Conservation (phyloP, 1,140 invertebrate species). For the Drosophila nigrodunni region DNA sequence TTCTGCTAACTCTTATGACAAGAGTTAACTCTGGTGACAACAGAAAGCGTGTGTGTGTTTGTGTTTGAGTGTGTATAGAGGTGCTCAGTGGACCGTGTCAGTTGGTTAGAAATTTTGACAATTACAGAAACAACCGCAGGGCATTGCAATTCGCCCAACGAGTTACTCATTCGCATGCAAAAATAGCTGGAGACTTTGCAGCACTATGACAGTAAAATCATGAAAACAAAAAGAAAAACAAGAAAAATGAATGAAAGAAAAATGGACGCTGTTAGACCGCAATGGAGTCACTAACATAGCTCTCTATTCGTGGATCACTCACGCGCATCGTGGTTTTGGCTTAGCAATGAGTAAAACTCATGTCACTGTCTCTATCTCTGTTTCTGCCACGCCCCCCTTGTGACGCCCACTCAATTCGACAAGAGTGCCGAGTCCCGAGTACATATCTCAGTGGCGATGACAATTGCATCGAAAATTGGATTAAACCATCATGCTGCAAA, state of each 20-base stretch:
- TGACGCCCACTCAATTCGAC: constrained; percentile 2
- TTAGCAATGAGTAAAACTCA: constrained; percentile 24
- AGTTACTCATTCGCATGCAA: constrained; percentile 23
- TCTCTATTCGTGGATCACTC: constrained; percentile 38
- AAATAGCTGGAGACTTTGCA: constrained; percentile 43
- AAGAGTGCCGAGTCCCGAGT: not conserved
- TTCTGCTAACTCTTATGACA: not conserved
- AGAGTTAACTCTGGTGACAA: not conserved
- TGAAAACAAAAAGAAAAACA: constrained; percentile 13
- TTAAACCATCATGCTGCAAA: constrained; percentile 60
- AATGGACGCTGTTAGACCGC: constrained; percentile 59
- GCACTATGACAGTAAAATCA: constrained; percentile 3
- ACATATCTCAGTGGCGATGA: constrained; percentile 65
- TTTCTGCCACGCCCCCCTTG: not conserved
- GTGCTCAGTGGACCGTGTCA: not conserved
- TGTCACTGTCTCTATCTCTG: constrained; percentile 7
- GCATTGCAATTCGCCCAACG: constrained; percentile 23
- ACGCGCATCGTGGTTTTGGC: constrained; percentile 32
- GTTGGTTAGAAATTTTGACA: constrained; percentile 54
- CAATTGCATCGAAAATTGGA: constrained; percentile 79
- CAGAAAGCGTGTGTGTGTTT: not conserved
- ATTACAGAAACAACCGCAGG: constrained; percentile 65
- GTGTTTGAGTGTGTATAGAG: not conserved
- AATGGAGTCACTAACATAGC: constrained; percentile 51
- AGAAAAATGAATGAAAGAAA: constrained; percentile 10